Conservation (phyloP, 35 echinoderm and acorn worm species). For the Amphiura filiformis region DNA sequence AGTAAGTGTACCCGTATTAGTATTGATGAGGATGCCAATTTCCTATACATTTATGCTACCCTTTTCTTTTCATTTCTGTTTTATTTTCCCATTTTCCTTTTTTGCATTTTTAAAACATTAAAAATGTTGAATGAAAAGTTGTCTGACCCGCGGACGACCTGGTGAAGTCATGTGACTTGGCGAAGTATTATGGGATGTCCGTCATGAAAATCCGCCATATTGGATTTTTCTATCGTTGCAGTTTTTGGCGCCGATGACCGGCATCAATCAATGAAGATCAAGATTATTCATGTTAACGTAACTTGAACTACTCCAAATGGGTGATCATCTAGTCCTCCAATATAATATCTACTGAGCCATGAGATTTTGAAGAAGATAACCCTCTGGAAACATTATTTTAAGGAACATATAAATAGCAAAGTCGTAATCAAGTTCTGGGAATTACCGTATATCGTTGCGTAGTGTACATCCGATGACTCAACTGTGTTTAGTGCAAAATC, state of each 20-base stretch:
- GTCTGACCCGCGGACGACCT: not conserved
- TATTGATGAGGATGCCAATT: too few species aligned
- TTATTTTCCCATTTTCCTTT: too few species aligned
- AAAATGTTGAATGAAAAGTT: not conserved
- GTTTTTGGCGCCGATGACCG: slow-evolving; percentile 40
- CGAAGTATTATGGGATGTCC: slow-evolving; percentile 66
- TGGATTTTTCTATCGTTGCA: slow-evolving; percentile 57
- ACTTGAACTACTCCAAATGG: not conserved
- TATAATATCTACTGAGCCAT: not conserved
- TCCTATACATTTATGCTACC: too few species aligned
- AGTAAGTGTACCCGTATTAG: too few species aligned
- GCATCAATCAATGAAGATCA: not conserved
- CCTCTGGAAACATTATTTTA: not conserved
- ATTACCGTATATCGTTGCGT: not conserved
- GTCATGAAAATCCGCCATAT: slow-evolving; percentile 49
- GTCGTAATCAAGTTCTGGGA: not conserved
- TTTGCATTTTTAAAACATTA: too few species aligned
- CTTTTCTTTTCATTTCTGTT: too few species aligned
- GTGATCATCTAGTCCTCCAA: slow-evolving; percentile 9
- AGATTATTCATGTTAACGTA: not conserved
- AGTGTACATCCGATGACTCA: not conserved
- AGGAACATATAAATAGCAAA: not conserved
- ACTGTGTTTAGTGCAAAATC: not conserved
- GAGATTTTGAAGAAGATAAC: not conserved
- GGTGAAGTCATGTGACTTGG: slow-evolving; percentile 42